These are phyloP conservation scores for Pseudomugil tenellus DNA, from an alignment of 2,797 vertebrate species.

Conservation along the genomic window DNA sequence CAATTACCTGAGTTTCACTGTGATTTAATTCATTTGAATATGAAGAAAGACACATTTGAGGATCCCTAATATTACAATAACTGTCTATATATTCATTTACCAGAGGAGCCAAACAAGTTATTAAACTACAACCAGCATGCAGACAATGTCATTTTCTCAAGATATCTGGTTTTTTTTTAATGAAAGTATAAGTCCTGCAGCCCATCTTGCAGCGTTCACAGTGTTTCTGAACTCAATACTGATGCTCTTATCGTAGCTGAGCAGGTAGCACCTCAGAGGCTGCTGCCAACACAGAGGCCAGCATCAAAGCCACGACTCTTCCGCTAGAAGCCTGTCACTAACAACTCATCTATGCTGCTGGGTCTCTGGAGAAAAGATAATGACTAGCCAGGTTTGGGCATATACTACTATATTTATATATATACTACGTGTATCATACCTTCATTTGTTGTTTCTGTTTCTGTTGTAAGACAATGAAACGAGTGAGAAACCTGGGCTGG, in stretches of 20 bases:
- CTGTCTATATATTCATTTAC: not conserved
- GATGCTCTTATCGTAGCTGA: constrained; percentile 50
- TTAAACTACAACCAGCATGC: constrained; percentile 1
- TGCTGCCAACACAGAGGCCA: constrained; percentile 21
- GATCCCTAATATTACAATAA: not conserved
- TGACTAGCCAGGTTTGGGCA: constrained; percentile 1
- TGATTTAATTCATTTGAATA: too few species aligned
- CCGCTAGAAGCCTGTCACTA: constrained; percentile 19
- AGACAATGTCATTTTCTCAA: constrained; percentile 26
- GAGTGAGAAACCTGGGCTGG: too few species aligned
- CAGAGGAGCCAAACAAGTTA: constrained; percentile 8
- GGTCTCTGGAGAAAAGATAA: constrained; percentile 49
- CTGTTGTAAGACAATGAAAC: not conserved
- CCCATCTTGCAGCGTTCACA: constrained; percentile 25
- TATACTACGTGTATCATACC: not conserved
- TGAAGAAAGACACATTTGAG: not conserved
- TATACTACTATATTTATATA: too few species aligned
- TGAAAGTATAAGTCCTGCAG: not conserved
- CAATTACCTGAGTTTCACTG: not conserved
- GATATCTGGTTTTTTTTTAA: not conserved
- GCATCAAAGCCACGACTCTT: constrained; percentile 40
- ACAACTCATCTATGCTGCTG: constrained; percentile 6
- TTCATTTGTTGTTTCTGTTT: not conserved
- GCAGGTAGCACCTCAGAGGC: constrained; percentile 41
- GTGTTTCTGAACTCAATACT: constrained; percentile 24